Conservation (phyloP, 2,888 invertebrate species). For the Pristionchus exspectatus region DNA sequence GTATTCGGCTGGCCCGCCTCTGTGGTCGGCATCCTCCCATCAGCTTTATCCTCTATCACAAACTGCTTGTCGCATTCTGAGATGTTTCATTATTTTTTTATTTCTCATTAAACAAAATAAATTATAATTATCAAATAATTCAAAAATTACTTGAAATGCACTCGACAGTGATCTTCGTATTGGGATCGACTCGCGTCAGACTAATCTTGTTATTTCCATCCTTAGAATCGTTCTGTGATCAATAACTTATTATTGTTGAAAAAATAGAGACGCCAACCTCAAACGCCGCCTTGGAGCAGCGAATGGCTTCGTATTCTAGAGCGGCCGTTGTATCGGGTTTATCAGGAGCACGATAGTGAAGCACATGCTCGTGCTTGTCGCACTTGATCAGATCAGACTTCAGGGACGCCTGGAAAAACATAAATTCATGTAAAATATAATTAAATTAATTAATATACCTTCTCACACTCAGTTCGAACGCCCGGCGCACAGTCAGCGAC, state of each 20-base stretch:
- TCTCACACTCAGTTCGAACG: not conserved
- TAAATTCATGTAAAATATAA: not conserved
- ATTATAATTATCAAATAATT: not conserved
- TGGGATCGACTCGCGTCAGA: not conserved
- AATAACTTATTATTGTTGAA: not conserved
- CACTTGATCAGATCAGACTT: not conserved
- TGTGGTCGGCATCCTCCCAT: no score
- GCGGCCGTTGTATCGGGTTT: no score
- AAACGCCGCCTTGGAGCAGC: not conserved
- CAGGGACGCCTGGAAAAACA: not conserved
- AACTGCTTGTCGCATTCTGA: slow-evolving; percentile 13
- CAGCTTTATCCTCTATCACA: not conserved
- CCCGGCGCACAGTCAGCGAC: not conserved
- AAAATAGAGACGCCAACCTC: not conserved
- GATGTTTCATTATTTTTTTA: not conserved
- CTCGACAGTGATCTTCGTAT: not conserved
- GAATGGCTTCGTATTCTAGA: not conserved
- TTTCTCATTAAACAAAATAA: not conserved
- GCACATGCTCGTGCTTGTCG: not conserved
- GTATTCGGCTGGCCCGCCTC: no score
- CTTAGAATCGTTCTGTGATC: not conserved
- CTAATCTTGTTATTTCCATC: not conserved
- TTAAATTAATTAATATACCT: not conserved
- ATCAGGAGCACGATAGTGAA: not conserved
- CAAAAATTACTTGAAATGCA: slow-evolving; percentile 4